A percentile compares a stretch with the other conserved stretches of the same genome.
phyloP scores from a whole-genome alignment of 2,888 invertebrate species.

The Lycocerus yunnanus region DNA sequence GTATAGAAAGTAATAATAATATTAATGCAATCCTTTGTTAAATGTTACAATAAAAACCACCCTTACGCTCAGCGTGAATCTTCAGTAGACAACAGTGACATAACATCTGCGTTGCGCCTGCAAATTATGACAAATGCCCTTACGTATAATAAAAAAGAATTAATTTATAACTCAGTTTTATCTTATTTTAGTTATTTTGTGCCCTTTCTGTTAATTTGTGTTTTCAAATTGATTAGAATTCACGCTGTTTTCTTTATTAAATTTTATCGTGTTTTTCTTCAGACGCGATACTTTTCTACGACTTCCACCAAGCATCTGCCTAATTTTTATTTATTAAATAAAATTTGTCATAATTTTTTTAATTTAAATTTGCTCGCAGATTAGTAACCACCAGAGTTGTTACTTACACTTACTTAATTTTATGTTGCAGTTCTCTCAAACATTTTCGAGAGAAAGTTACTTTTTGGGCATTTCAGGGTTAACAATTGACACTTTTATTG shows the following conservation, averaged over 20 bases:
- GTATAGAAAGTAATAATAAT: constrained; percentile 44
- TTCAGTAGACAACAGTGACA: constrained; percentile 50
- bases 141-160: constrained; percentile 37
- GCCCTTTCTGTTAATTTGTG: constrained; percentile 29
- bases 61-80: constrained; percentile 45
- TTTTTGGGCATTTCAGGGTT: background rate
- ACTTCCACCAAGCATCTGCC: background rate
- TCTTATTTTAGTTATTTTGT: constrained; percentile 24
- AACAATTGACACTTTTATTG: background rate
- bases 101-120: constrained; percentile 51
- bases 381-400: background rate
- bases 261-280: constrained; percentile 7
- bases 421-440: too few relatives aligned
- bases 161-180: constrained; percentile 35
- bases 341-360: background rate
- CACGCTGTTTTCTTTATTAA: constrained; percentile 24
- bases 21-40: constrained; percentile 49
- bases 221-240: constrained; percentile 19
- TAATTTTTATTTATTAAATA: background rate
- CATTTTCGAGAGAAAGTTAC: background rate
- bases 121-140: constrained; percentile 50
- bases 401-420: too few relatives aligned
- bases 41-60: constrained; percentile 47
- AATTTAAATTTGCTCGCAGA: background rate
- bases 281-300: background rate